Evolutionary conservation across 1,140 invertebrate genomes (phyloP).

Genomic region (Leptinotarsa undecemlineata): DNA sequence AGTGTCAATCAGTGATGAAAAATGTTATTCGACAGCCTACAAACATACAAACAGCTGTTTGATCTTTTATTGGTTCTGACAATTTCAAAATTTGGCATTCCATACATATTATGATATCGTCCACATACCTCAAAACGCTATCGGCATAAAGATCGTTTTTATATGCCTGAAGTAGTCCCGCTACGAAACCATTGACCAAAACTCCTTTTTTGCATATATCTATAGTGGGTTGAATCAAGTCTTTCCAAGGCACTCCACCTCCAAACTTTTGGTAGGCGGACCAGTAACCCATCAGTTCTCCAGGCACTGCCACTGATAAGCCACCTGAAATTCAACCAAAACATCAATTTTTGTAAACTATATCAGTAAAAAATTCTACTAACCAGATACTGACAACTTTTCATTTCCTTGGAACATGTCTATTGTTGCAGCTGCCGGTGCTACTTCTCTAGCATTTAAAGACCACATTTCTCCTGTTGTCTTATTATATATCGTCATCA

Average conservation of each 20-base stretch:
- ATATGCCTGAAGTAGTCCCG: not conserved
- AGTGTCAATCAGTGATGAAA: no score
- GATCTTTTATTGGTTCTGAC: no score
- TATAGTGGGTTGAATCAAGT: constrained; percentile 80
- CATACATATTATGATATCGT: not conserved
- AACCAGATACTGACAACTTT: not conserved
- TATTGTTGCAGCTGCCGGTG: constrained; percentile 61
- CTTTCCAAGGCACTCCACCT: constrained; percentile 79
- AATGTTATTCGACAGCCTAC: no score
- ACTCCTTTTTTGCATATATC: constrained; percentile 73
- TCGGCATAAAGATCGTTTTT: not conserved
- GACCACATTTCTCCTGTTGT: constrained; percentile 55
- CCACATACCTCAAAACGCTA: not conserved
- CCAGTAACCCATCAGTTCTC: constrained; percentile 87
- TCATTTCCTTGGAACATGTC: constrained; percentile 64
- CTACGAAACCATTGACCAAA: constrained; percentile 58
- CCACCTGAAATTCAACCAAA: constrained; percentile 55
- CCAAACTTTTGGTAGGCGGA: constrained; percentile 78
- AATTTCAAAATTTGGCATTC: not conserved
- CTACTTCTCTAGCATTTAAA: constrained; percentile 73
- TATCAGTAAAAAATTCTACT: not conserved
- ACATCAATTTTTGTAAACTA: no score
- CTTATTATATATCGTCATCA: constrained; percentile 76
- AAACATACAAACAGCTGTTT: no score
- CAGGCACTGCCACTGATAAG: constrained; percentile 84